Evolutionary conservation across 2,797 vertebrate species (phyloP), one percentile per base, ranked within the genome.

Genomic region (Mus spretus): DNA sequence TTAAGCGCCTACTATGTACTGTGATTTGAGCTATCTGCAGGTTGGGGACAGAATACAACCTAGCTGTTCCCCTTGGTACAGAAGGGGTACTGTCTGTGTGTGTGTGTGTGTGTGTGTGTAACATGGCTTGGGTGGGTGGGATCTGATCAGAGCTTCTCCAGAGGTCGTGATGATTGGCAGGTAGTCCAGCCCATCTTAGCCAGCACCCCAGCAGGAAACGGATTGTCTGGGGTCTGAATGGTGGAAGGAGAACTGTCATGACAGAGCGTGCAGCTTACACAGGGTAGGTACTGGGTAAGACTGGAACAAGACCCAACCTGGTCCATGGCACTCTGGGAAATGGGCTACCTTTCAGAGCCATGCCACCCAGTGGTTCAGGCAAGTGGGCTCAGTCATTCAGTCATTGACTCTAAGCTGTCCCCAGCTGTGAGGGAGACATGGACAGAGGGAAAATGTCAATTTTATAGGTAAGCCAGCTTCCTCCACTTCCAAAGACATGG

Each of bases 21-120:
- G 72, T 61, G 28, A 37, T 2, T 19, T 12, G 72, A 47, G 55
- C 83, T 70, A 9, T 83, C 50, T 40, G 0, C 63, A 8, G 7
- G 34, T 24, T 0, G 3, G 6, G 67, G 40, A 34, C 0, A 22
- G 44, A 55, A 5, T 0, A 6, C 1, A 24, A 31, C 20, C 15
- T 10, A 2, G 1, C 31, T 61, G 37, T 37, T 77, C 40, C 34
- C 70, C n/a, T 28, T 14, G 50, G 44, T 34, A 8, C 12, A 57
- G 82, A 57, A 22, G 1, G 1, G 50, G 12, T 9, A 3, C 53
- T 65, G 10, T 40, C 7, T n/a, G n/a, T n/a, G n/a, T 40, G 37
- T 40, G 11, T 72, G 22, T n/a, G n/a, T n/a, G n/a, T 40, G 37
- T 40, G 11, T 72, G 22, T 40, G 12, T 47, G 4, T 3, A 0